Evolutionary conservation across 1,140 invertebrate species (phyloP).

Genomic region (Nixonia krombeini): DNA sequence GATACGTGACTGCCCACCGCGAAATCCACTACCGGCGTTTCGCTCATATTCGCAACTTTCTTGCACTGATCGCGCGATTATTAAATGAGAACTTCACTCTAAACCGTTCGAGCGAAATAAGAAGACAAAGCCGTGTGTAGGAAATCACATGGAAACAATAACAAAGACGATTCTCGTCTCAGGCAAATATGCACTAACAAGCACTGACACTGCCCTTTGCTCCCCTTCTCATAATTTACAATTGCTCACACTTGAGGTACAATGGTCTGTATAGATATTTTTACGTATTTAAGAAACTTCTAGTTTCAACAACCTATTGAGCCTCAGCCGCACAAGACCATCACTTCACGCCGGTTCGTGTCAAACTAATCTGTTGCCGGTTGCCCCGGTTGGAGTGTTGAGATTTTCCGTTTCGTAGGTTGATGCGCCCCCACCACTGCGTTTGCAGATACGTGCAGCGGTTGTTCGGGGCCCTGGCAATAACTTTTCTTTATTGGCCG

Average conservation of each 20-base stretch:
- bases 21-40: conserved; percentile 59
- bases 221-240: conserved; percentile 1
- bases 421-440: neutral
- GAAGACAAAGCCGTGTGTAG: neutral
- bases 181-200: neutral
- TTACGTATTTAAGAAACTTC: too few species aligned
- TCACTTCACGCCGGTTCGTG: conserved; percentile 43
- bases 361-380: conserved; percentile 43
- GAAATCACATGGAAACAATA: conserved; percentile 8
- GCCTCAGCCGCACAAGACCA: neutral
- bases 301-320: too few species aligned
- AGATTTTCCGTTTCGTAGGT: neutral
- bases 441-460: too few species aligned
- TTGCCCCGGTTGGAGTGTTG: too few species aligned
- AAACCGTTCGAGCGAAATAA: neutral
- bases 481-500: too few species aligned
- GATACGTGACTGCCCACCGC: conserved; percentile 67
- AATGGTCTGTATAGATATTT: neutral
- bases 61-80: too few species aligned
- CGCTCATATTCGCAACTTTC: conserved; percentile 44
- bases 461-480: too few species aligned
- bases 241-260: too few species aligned
- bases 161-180: neutral
- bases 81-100: too few species aligned
- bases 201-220: neutral